Percentiles rank a stretch among this genome's conserved stretches.
Evolutionary conservation across 2,113 vertebrate genomes (phyloP).

Genomic region (Pachycephala philippinensis): DNA sequence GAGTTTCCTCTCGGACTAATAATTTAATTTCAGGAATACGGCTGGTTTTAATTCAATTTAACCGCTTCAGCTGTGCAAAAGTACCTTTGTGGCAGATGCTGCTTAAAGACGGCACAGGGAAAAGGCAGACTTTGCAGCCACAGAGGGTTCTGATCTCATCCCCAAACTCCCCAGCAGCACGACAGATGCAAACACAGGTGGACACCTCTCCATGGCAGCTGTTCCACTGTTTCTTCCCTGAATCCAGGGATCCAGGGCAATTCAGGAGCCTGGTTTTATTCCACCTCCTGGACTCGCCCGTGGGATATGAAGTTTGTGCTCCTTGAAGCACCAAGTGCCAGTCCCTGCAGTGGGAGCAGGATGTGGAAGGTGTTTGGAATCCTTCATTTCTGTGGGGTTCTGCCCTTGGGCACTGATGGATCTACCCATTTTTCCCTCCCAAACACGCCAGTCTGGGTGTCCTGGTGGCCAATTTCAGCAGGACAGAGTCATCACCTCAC

Average conservation of each 20-base stretch:
- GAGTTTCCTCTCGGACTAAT: neutral
- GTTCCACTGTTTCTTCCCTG: neutral
- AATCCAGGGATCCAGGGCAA: neutral
- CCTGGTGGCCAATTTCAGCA: neutral
- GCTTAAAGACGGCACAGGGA: neutral
- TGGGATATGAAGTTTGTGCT: fast-evolving
- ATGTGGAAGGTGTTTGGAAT: neutral
- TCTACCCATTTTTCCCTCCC: neutral
- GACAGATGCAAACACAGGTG: neutral
- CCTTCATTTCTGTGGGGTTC: neutral
- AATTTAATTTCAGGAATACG: neutral
- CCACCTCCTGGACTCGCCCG: neutral
- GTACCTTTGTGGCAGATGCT: neutral
- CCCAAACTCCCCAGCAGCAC: neutral
- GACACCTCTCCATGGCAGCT: neutral
- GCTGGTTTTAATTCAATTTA: neutral
- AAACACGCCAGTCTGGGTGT: neutral
- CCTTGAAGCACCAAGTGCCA: neutral
- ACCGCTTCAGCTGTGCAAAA: neutral
- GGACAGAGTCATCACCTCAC: neutral
- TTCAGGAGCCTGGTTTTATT: neutral
- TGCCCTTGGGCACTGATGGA: fast-evolving
- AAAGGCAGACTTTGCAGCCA: neutral
- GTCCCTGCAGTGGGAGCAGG: neutral
- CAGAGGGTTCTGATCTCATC: neutral